Base-by-base conservation (phyloP, 2,113 vertebrate species). In the Lophura nycthemera region DNA sequence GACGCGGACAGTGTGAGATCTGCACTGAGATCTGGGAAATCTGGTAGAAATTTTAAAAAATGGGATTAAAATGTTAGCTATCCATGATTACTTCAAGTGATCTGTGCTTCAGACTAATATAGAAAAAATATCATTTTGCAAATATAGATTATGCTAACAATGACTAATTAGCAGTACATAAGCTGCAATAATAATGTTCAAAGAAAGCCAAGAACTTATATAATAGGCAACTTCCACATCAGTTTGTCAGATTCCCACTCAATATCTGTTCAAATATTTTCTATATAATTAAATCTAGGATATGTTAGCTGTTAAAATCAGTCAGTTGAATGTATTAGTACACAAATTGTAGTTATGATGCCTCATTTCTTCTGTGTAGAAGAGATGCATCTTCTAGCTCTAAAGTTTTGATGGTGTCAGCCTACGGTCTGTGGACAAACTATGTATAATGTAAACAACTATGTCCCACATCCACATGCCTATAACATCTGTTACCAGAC, bases 21-120 rank as follows among this genome's bases (percentile, higher is more conserved):
- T 98, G 98, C 20, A 97, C 90, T 2, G 99, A 98, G 95, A 99
- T 96, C 90, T 97, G 97, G 4, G 99, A 99, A 97, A 99, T 99
- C 99, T 99, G 94, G 90, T 56, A 61, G 57, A 78, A 48, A 89
- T 50, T 12, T 38, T 63, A 88, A 80, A 38, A 13, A 77, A 50
- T 2, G 1, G 8, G n/a, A 80, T 93, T 54, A 59, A 84, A 91
- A 63, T 29, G 7, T 34, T 59, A 88, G 21, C 6, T 12, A 73
- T 73, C 32, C 8, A 19, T 7, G 1, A 74, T 43, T 84, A 77
- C 29, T 32, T 57, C 6, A 43, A 87, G 32, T 47, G 5, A 67
- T 50, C 59, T 75, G 47, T 38, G 34, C 67, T 88, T 94, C 43
- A 32, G 4, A 42, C 40, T 84, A 86, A 24, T 4, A 38, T 1